A percentile compares a stretch with the other conserved stretches of the same genome.
phyloP scores from a whole-genome alignment of 2,113 vertebrate genomes.

The Montifringilla adamsi region DNA sequence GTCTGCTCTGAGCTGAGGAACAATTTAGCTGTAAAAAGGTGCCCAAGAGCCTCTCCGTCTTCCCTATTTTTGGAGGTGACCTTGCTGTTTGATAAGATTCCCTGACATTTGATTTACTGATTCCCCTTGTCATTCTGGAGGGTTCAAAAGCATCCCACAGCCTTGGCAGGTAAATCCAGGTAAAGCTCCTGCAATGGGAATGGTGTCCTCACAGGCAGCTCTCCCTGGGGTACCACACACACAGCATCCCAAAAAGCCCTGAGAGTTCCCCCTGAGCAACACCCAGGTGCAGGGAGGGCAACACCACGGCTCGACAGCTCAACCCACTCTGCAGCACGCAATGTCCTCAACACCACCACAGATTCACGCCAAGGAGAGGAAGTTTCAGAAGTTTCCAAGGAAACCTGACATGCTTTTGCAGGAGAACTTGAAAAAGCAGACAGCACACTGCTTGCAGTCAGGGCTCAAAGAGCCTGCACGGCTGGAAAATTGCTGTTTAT shows the following conservation, averaged over 20 bases:
- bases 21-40: not conserved
- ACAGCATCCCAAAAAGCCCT: not conserved
- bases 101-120: not conserved
- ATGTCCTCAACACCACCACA: not conserved
- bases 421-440: not conserved
- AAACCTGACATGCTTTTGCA: not conserved
- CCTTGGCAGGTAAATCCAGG: not conserved
- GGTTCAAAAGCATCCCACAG: not conserved
- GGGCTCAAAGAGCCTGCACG: not conserved
- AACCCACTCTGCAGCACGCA: not conserved
- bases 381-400: not conserved
- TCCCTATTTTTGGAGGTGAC: not conserved
- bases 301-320: rapidly evolving
- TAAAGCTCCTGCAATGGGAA: not conserved
- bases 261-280: not conserved
- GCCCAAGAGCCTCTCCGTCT: not conserved
- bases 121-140: not conserved
- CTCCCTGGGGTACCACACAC: not conserved
- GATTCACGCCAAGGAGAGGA: not conserved
- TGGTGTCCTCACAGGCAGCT: not conserved
- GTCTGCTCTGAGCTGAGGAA: not conserved
- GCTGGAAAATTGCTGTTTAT: not conserved
- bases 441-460: not conserved
- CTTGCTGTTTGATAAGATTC: not conserved
- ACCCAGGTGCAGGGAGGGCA: not conserved